Evolutionary conservation across 2,888 invertebrate genomes (phyloP), one percentile per base, ranked within the genome.

Genomic region (Sminthurides aquaticus): DNA sequence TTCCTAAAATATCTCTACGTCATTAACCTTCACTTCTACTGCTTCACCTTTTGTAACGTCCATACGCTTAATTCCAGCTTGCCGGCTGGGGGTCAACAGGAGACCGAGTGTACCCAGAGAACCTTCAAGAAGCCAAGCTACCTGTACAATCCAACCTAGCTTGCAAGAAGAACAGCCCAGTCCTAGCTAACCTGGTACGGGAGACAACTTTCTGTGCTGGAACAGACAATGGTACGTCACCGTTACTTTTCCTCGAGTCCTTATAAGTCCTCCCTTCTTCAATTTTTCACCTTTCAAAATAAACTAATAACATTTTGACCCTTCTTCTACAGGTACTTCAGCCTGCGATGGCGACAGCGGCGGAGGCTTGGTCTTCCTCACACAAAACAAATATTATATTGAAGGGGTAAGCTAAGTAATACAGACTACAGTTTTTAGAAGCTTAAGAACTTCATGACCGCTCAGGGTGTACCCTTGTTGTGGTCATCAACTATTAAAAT

Each of bases 311-410:
- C 43, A 43, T 18, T 43, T 8, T 43, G 43, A 18, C 18, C 15
- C 28, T 49, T 48, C 25, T 29, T 57, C 24, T 22, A 26, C 22
- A 64, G 64, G 64, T 20, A 67, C 67, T 1, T 67, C 67, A 8
- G 67, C 67, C 18, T 67, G 67, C 28, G 67, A 67, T 25, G 67
- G 67, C n/a, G 67, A 67, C 62, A 61, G 64, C 27, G 67, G 67
- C 2, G 64, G 64, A 15, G 67, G 67, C 11, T 55, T 67, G 3
- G 67, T 67, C 8, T 61, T 67, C 43, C 60, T 60, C n/a, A 18
- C 24, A 2, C 29, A 56, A 18, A 58, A 59, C 27, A 57, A 62
- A 29, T 67, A 57, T 52, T 49, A 18, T 1, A 55, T 67, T 56
- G n/a, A 48, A 20, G 67, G 67, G 28, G 62, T 62, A 57, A 56